Evolutionary conservation across 2,113 vertebrate species (phyloP).

Genomic region (Chaetura pelagica): DNA sequence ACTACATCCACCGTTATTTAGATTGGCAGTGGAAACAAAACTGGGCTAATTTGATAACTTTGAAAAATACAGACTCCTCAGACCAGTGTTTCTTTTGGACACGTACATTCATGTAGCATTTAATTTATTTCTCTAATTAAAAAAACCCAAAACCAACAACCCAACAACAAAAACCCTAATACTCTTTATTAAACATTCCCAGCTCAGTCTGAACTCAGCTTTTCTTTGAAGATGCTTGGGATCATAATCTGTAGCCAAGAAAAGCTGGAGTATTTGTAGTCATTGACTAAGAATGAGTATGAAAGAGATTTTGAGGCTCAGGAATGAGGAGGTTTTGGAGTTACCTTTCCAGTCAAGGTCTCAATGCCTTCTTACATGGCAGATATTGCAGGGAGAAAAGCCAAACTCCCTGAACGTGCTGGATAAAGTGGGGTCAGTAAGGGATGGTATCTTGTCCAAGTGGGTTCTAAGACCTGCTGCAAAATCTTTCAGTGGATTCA

Average conservation of each 20-base stretch:
- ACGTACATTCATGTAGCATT: not conserved
- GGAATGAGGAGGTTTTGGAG: not conserved
- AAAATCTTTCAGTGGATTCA: not conserved
- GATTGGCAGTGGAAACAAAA: not conserved
- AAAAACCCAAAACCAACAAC: fast-evolving
- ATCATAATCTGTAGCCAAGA: not conserved
- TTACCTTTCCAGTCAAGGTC: not conserved
- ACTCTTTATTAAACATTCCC: not conserved
- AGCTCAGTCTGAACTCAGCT: not conserved
- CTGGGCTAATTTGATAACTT: not conserved
- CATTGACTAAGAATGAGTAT: not conserved
- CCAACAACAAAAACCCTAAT: not conserved
- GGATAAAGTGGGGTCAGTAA: not conserved
- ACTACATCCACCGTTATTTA: not conserved
- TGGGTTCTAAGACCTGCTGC: not conserved
- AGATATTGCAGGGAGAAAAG: not conserved
- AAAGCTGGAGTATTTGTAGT: not conserved
- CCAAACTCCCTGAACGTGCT: not conserved
- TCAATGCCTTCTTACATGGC: not conserved
- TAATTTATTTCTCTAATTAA: conserved; percentile 17
- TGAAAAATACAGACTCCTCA: not conserved
- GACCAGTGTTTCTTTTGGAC: not conserved
- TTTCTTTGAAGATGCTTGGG: not conserved
- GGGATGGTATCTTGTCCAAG: not conserved
- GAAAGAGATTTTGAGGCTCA: not conserved